A percentile compares a stretch with the other conserved stretches of the same genome.
phyloP scores from a whole-genome alignment of 1,140 invertebrate species.

The Cyrtorhinus lividipennis region DNA sequence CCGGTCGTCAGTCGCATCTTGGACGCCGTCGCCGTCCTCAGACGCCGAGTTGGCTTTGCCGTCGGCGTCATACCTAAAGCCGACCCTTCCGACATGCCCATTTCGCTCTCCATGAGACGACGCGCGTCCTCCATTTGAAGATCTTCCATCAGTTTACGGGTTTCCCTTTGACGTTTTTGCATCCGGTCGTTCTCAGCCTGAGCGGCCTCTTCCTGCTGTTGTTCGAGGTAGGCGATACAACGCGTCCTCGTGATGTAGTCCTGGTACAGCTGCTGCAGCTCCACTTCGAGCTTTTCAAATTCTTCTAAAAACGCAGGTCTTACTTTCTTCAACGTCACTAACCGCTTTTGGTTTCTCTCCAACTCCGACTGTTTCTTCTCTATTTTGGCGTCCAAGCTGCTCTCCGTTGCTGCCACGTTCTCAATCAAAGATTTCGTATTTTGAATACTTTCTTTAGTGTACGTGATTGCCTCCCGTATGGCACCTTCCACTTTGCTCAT shows the following conservation, averaged over 20 bases:
- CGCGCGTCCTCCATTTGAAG: conserved; percentile 19
- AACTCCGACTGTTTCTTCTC: conserved; percentile 79
- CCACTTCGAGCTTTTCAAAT: conserved; percentile 78
- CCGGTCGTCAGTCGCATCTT: conserved; percentile 15
- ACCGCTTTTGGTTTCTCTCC: conserved; percentile 80
- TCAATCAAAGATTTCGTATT: conserved; percentile 60
- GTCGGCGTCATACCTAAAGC: background rate
- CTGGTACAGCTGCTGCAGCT: conserved; percentile 71
- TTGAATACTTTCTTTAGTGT: conserved; percentile 49
- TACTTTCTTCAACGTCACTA: conserved; percentile 87
- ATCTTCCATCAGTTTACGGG: conserved; percentile 20
- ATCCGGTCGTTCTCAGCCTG: conserved; percentile 52
- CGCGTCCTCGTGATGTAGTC: conserved; percentile 77
- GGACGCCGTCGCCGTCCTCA: conserved; percentile 19
- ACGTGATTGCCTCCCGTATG: conserved; percentile 52
- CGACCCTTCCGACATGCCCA: background rate
- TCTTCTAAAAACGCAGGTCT: conserved; percentile 95
- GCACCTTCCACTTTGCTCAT: conserved; percentile 62
- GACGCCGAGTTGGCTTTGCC: background rate
- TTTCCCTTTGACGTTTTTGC: conserved; percentile 34
- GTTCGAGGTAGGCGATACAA: conserved; percentile 69
- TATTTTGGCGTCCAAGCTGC: conserved; percentile 78
- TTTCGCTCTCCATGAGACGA: conserved; percentile 19
- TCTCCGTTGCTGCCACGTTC: conserved; percentile 70
- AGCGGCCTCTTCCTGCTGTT: conserved; percentile 54